These are phyloP conservation scores for Oreonectes daqikongensis DNA, from an alignment of 2,797 vertebrate species.

Conservation along the genomic window DNA sequence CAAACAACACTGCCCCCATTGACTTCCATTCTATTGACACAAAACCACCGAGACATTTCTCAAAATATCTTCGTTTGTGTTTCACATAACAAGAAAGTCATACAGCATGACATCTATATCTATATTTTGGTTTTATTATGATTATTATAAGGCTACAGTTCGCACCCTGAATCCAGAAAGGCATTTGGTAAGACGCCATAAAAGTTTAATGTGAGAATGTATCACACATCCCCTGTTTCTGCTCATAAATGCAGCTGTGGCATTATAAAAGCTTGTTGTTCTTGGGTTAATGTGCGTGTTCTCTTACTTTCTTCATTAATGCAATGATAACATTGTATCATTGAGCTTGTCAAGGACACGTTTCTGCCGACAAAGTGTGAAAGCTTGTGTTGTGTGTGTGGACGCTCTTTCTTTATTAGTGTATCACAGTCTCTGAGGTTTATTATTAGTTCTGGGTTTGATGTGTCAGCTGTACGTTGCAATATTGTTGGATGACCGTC, in stretches of 20 bases:
- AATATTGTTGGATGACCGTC: conserved; percentile 32
- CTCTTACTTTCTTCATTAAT: conserved; percentile 27
- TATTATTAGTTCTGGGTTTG: conserved; percentile 49
- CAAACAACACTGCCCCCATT: too few relatives aligned
- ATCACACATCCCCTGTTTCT: neutral
- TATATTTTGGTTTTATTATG: neutral
- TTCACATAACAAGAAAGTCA: neutral
- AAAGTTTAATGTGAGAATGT: conserved; percentile 9
- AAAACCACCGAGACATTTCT: too few relatives aligned
- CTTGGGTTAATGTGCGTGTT: conserved; percentile 28
- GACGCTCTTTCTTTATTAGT: conserved; percentile 12
- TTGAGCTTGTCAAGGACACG: conserved; percentile 16
- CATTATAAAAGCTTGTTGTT: conserved; percentile 41
- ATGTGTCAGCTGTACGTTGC: conserved; percentile 32
- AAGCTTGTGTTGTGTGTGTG: neutral
- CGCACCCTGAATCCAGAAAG: neutral
- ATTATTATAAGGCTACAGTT: neutral
- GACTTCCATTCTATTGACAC: too few relatives aligned
- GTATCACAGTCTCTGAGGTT: conserved; percentile 8
- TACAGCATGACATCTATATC: neutral
- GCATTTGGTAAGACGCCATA: conserved; percentile 1
- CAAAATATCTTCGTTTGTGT: too few relatives aligned
- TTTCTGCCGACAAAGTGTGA: conserved; percentile 29
- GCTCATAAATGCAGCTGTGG: conserved; percentile 30
- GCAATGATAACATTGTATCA: conserved; percentile 37